These are phyloP conservation scores for Petrocephalus sullivani DNA, from an alignment of 2,797 vertebrate species.

Conservation along the genomic window DNA sequence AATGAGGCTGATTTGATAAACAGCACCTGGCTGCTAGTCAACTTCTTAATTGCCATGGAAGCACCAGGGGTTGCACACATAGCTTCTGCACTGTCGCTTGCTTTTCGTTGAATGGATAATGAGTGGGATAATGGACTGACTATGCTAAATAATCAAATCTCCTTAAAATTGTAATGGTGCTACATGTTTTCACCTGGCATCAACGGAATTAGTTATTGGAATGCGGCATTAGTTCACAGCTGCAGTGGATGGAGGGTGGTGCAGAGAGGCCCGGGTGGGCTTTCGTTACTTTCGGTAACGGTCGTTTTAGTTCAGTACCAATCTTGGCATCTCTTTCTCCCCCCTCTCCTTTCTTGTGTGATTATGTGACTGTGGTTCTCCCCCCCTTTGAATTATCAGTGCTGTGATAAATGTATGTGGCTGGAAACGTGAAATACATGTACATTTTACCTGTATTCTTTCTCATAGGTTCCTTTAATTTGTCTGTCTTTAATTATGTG, in stretches of 20 bases:
- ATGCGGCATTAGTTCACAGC: not conserved
- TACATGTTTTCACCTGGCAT: not conserved
- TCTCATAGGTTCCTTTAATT: slow-evolving; percentile 98
- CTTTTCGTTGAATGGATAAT: not conserved
- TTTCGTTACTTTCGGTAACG: slow-evolving; percentile 65
- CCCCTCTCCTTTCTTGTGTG: slow-evolving; percentile 51
- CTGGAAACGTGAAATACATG: slow-evolving; percentile 57
- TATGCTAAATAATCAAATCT: not conserved
- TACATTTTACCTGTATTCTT: slow-evolving; percentile 98
- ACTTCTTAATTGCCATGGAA: not conserved
- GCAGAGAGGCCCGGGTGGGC: slow-evolving; percentile 41
- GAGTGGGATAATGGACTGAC: not conserved
- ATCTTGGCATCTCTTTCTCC: slow-evolving; percentile 53
- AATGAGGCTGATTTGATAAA: not conserved
- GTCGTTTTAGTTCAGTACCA: slow-evolving; percentile 66
- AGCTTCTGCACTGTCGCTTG: not conserved
- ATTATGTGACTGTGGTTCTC: slow-evolving; percentile 60
- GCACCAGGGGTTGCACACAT: not conserved
- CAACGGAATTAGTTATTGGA: not conserved
- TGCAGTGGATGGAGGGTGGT: not conserved
- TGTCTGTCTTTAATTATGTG: slow-evolving; percentile 98
- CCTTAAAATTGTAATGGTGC: not conserved
- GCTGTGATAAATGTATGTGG: slow-evolving; percentile 46
- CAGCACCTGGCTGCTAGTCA: not conserved
- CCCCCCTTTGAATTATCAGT: slow-evolving; percentile 48